phyloP scores from a whole-genome alignment of 2,888 invertebrate genomes.

The Acrobasis repandana region DNA sequence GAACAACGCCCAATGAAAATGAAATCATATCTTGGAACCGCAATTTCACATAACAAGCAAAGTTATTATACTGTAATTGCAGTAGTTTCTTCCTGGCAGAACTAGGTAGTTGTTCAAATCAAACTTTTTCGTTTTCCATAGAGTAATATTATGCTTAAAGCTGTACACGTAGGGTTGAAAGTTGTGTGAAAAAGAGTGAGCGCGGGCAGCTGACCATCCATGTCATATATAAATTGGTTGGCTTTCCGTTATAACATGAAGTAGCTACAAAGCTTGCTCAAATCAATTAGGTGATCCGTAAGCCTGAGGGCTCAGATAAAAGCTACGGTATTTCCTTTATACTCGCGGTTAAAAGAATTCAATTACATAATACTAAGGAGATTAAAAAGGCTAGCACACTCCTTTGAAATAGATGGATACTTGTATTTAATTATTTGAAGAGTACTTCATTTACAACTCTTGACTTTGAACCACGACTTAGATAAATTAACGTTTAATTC shows the following conservation, averaged over 20 bases:
- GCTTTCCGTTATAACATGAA: slow-evolving; percentile 47
- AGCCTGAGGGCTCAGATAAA: slow-evolving; percentile 66
- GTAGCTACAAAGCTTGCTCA: slow-evolving; percentile 57
- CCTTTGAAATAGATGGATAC: slow-evolving; percentile 61
- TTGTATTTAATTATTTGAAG: slow-evolving; percentile 69
- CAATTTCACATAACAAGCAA: slow-evolving; percentile 17
- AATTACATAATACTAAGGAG: slow-evolving; percentile 76
- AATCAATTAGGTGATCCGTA: slow-evolving; percentile 71
- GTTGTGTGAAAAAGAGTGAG: slow-evolving; percentile 1
- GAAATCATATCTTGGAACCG: slow-evolving; percentile 14
- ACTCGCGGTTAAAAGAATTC: slow-evolving; percentile 75
- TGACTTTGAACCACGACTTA: slow-evolving; percentile 38
- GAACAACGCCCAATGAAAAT: slow-evolving; percentile 9
- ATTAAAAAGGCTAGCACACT: slow-evolving; percentile 75
- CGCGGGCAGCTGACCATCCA: slow-evolving; percentile 24
- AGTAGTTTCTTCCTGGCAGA: slow-evolving; percentile 19
- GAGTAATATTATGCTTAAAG: slow-evolving; percentile 8
- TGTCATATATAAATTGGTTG: slow-evolving; percentile 27
- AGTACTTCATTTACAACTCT: slow-evolving; percentile 43
- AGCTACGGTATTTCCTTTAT: slow-evolving; percentile 72
- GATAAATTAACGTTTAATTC: slow-evolving; percentile 35
- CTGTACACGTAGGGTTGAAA: slow-evolving; percentile 10
- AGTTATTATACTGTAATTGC: slow-evolving; percentile 19
- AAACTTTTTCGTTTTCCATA: slow-evolving; percentile 10
- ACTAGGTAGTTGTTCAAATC: slow-evolving; percentile 16